Evolutionary conservation across 2,888 invertebrate genomes (phyloP).

Genomic region (Tachina fera): DNA sequence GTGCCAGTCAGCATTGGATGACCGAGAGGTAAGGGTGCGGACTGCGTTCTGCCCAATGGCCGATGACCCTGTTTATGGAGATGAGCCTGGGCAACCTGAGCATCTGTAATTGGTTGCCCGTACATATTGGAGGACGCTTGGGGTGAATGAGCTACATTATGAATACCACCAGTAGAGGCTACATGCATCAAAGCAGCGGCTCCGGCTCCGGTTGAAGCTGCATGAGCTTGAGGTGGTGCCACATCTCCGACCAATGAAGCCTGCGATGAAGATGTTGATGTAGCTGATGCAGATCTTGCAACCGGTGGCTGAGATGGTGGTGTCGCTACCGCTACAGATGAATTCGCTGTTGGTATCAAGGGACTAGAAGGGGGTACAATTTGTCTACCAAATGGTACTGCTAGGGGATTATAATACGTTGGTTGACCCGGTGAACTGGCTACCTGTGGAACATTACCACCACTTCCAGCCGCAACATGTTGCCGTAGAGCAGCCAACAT

Average conservation of each 20-base stretch:
- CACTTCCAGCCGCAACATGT: slow-evolving; percentile 74
- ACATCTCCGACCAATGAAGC: slow-evolving; percentile 79
- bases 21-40: slow-evolving; percentile 94
- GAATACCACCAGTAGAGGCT: slow-evolving; percentile 71
- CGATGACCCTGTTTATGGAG: slow-evolving; percentile 89
- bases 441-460: slow-evolving; percentile 63
- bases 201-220: slow-evolving; percentile 67
- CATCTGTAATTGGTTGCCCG: slow-evolving; percentile 85
- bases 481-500: slow-evolving; percentile 81
- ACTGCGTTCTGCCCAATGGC: slow-evolving; percentile 96
- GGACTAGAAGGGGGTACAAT: slow-evolving; percentile 74
- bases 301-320: slow-evolving; percentile 83
- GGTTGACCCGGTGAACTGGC: slow-evolving; percentile 76
- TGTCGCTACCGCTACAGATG: slow-evolving; percentile 66
- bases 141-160: slow-evolving; percentile 68
- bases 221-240: slow-evolving; percentile 80
- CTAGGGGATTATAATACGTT: slow-evolving; percentile 80
- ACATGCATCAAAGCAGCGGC: slow-evolving; percentile 68
- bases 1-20: slow-evolving; percentile 90
- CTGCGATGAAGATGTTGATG: slow-evolving; percentile 81
- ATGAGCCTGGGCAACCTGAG: slow-evolving; percentile 87
- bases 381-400: slow-evolving; percentile 78
- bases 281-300: slow-evolving; percentile 84
- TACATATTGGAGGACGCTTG: slow-evolving; percentile 75
- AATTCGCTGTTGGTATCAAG: slow-evolving; percentile 70